A percentile compares a stretch with the other conserved stretches of the same genome.
phyloP scores from a whole-genome alignment of 1,140 invertebrate species.

The Drosophila sp. region DNA sequence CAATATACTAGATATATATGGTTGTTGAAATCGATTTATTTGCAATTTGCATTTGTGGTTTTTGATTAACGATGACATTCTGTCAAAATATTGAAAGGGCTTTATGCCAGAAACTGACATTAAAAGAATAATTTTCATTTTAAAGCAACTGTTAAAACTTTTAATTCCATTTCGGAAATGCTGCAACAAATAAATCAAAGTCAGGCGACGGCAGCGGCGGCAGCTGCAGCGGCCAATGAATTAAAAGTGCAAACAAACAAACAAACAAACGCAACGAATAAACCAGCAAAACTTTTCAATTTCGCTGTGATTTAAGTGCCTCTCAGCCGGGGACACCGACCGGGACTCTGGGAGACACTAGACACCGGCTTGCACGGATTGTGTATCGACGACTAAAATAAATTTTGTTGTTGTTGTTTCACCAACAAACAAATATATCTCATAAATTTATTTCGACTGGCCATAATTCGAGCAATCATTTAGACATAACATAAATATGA shows the following conservation, averaged over 20 bases:
- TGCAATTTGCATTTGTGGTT: slow-evolving; percentile 12
- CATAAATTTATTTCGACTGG: slow-evolving; percentile 43
- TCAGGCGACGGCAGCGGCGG: slow-evolving; percentile 18
- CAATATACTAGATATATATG: background rate
- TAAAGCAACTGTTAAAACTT: slow-evolving; percentile 18
- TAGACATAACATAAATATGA: slow-evolving; percentile 52
- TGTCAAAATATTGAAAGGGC: slow-evolving; percentile 17
- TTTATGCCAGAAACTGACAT: slow-evolving; percentile 9
- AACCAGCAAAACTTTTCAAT: slow-evolving; percentile 69
- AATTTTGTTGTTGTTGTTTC: slow-evolving; percentile 34
- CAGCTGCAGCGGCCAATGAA: slow-evolving; percentile 64
- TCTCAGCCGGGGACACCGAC: slow-evolving; percentile 17
- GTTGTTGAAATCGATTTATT: background rate
- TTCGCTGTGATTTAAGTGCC: slow-evolving; percentile 71
- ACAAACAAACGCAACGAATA: slow-evolving; percentile 26
- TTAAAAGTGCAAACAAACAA: slow-evolving; percentile 62
- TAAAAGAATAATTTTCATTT: slow-evolving; percentile 24
- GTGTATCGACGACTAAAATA: slow-evolving; percentile 39
- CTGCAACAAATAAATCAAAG: slow-evolving; percentile 20
- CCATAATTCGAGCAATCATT: slow-evolving; percentile 58
- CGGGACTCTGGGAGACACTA: background rate
- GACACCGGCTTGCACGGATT: background rate
- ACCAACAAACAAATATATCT: slow-evolving; percentile 24
- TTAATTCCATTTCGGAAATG: slow-evolving; percentile 17
- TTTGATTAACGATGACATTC: slow-evolving; percentile 12